A percentile compares a stretch with the other conserved stretches of the same genome.
phyloP scores from a whole-genome alignment of 1,140 invertebrate genomes.

The Battus philenor region DNA sequence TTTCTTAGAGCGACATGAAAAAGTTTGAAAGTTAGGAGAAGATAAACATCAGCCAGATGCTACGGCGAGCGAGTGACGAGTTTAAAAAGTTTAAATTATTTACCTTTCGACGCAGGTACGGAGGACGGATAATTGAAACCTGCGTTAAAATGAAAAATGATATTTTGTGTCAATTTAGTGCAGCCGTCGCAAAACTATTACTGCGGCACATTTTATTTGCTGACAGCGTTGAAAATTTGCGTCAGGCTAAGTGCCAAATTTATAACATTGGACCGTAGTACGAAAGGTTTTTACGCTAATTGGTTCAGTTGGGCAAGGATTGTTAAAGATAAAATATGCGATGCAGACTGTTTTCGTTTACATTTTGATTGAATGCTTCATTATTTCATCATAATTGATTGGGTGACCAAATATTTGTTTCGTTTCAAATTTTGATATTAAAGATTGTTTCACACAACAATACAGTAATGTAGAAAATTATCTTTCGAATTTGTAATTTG shows the following conservation, averaged over 20 bases:
- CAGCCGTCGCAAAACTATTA: conserved; percentile 50
- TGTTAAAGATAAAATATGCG: conserved; percentile 75
- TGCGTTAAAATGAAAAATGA: conserved; percentile 38
- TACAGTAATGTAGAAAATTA: too few species aligned
- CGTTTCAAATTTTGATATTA: neutral
- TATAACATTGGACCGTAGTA: conserved; percentile 63
- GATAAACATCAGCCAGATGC: conserved; percentile 13
- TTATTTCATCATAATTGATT: conserved; percentile 43
- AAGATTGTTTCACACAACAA: too few species aligned
- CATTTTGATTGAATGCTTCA: conserved; percentile 65
- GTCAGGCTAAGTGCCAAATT: conserved; percentile 74
- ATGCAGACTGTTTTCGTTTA: conserved; percentile 66
- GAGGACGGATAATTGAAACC: conserved; percentile 30
- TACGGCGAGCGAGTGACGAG: conserved; percentile 8
- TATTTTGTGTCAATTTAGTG: conserved; percentile 43
- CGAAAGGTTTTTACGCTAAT: conserved; percentile 69
- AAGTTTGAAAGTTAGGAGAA: conserved; percentile 11
- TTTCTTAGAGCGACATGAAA: conserved; percentile 6
- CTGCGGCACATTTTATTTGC: conserved; percentile 63
- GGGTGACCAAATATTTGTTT: conserved; percentile 21
- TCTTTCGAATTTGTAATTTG: neutral
- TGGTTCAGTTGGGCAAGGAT: conserved; percentile 66
- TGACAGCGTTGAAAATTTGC: conserved; percentile 67
- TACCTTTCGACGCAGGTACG: conserved; percentile 11
- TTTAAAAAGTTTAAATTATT: conserved; percentile 18